Evolutionary conservation across 1,140 invertebrate species (phyloP).

Genomic region (Drosophila sturtevanti): DNA sequence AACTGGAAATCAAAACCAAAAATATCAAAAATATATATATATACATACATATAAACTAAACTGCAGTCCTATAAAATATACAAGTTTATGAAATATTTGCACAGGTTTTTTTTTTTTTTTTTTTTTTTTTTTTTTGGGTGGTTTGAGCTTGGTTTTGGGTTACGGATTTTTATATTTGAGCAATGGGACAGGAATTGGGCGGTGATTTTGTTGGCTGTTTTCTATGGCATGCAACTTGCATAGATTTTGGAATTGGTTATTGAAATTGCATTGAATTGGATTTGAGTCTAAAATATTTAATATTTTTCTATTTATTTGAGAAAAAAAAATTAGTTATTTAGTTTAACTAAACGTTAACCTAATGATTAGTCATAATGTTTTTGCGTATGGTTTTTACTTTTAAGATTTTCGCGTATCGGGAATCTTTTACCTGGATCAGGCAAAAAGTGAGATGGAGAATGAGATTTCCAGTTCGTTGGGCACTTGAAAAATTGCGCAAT

Average conservation of each 20-base stretch:
- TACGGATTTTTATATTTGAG: not conserved
- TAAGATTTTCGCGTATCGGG: not conserved
- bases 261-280: conserved; percentile 76
- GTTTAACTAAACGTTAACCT: not conserved
- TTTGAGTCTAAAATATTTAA: conserved; percentile 78
- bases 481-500: conserved; percentile 67
- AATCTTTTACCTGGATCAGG: conserved; percentile 4
- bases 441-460: not conserved
- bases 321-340: conserved; percentile 3
- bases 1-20: conserved; percentile 1
- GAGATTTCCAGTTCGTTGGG: conserved; percentile 58
- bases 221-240: conserved; percentile 70
- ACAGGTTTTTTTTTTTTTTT: conserved; percentile 1
- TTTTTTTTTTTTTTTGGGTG: too few relatives aligned
- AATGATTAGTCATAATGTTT: not conserved
- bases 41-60: conserved; percentile 6
- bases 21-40: not conserved
- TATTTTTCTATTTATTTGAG: conserved; percentile 60
- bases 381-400: conserved; percentile 4
- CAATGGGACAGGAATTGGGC: not conserved
- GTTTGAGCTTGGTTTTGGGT: conserved; percentile 10
- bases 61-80: conserved; percentile 44
- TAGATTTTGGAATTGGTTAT: conserved; percentile 68
- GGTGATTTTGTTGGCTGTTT: conserved; percentile 26
- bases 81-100: conserved; percentile 66